These are phyloP conservation scores for Dolichallabes microphthalmus DNA, from an alignment of 2,113 vertebrate genomes.

Conservation along the genomic window DNA sequence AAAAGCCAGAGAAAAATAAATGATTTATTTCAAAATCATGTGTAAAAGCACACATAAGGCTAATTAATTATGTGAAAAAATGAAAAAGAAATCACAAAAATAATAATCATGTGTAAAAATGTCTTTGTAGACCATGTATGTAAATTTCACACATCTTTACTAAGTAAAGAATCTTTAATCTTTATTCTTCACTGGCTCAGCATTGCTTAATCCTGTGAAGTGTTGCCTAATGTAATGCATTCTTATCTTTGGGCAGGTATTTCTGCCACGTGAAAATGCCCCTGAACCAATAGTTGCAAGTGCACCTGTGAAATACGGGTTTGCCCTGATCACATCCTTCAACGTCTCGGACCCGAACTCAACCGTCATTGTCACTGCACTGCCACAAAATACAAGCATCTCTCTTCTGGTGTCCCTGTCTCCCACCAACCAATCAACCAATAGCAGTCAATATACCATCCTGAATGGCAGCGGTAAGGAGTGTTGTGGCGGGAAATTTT, in stretches of 20 bases:
- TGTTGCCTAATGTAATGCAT: neutral
- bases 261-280: conserved; percentile 53
- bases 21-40: neutral
- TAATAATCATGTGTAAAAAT: neutral
- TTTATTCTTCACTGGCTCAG: neutral
- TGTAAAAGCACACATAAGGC: neutral
- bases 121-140: neutral
- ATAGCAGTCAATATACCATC: conserved; percentile 17
- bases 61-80: neutral
- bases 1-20: neutral
- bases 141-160: neutral
- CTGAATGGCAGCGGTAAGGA: conserved; percentile 61
- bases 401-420: conserved; percentile 59
- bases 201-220: neutral
- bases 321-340: conserved; percentile 48
- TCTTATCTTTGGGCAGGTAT: conserved; percentile 62
- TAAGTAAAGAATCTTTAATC: too few relatives aligned
- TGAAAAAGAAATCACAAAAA: neutral
- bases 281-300: neutral
- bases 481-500: too few relatives aligned
- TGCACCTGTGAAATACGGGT: conserved; percentile 45
- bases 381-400: conserved; percentile 53
- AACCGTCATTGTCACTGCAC: conserved; percentile 60
- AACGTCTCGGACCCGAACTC: conserved; percentile 61
- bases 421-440: conserved; percentile 38